These are phyloP conservation scores for Tenthredo mesomela DNA, from an alignment of 2,888 invertebrate species.

Conservation along the genomic window DNA sequence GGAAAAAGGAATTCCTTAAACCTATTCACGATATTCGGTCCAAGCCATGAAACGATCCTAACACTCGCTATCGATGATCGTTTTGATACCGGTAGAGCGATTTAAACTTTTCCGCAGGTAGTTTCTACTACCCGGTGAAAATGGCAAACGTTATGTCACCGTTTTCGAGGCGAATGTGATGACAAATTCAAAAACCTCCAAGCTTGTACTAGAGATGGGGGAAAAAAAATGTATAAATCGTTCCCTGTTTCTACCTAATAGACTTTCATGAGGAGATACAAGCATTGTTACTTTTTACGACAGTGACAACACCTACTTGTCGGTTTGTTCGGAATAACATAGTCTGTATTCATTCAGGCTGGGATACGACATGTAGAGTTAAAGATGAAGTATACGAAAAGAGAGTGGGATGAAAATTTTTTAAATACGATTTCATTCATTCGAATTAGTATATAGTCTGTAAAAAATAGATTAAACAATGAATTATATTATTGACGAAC, in stretches of 20 bases:
- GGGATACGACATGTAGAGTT: background rate
- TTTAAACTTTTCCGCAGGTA: background rate
- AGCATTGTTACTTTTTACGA: slow-evolving; percentile 24
- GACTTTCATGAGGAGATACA: slow-evolving; percentile 25
- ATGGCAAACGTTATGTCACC: slow-evolving; percentile 18
- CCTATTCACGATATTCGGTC: slow-evolving; percentile 12
- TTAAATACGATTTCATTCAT: background rate
- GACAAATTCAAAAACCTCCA: slow-evolving; percentile 23
- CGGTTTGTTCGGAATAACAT: background rate
- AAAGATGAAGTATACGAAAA: background rate
- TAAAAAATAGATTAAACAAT: background rate
- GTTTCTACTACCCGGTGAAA: slow-evolving; percentile 30
- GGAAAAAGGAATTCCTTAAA: slow-evolving; percentile 1
- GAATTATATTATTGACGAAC: background rate
- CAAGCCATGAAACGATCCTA: slow-evolving; percentile 23
- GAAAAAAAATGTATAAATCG: background rate
- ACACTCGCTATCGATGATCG: background rate
- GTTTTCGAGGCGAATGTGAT: background rate
- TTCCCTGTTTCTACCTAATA: slow-evolving; percentile 17
- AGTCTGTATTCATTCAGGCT: background rate
- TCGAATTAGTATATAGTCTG: background rate
- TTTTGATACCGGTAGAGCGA: background rate
- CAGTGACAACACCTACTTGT: slow-evolving; percentile 5
- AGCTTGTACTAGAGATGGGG: background rate
- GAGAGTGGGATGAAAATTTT: background rate